Base-by-base conservation (phyloP, 2,888 invertebrate species). In the Drosophila parthenogenetica region DNA sequence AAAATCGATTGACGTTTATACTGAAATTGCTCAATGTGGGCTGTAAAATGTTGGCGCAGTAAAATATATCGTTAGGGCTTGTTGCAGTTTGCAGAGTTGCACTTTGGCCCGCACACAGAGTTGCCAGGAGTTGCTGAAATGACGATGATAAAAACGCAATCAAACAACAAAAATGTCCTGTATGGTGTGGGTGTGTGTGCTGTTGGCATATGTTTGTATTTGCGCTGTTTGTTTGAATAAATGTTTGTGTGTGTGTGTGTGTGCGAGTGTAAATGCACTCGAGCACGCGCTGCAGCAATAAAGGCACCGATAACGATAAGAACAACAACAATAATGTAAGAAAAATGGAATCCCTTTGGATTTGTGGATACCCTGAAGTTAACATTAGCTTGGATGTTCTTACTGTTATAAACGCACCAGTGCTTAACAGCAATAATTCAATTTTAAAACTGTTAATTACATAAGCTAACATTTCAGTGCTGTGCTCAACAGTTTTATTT, bases 11-110 rank as follows among this genome's bases (percentile, higher is more conserved):
- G 84, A 77, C 80, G 83, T 82, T 87, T 84, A 84, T 85, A 85
- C 83, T 79, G 86, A 87, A 82, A 87, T 84, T 79, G 87, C 87
- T 84, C 87, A 82, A 79, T 84, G 83, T 81, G 85, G 87, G 87
- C 68, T 73, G 79, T 87, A 87, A 87, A 83, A 83, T 87, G 87
- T 83, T 87, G 87, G 63, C 60, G 70, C 69, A 69, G 87, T 84
- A 85, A 87, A 87, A 87, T 84, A 85, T 85, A 49, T 63, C 64
- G 69, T 74, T 46, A 50, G 49, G 50, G 70, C 65, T 61, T 68
- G 57, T 7, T 46, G 57, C 49, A 43, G 35, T 53, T 37, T 73
- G 72, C 46, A 58, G 73, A 51, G 61, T 25, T 53, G 59, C 71
- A 29, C 40, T 58, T 67, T 49, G 46, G 43, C 55, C 55, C 29